phyloP scores from a whole-genome alignment of 2,797 vertebrate genomes.

The Lacerta agilis region DNA sequence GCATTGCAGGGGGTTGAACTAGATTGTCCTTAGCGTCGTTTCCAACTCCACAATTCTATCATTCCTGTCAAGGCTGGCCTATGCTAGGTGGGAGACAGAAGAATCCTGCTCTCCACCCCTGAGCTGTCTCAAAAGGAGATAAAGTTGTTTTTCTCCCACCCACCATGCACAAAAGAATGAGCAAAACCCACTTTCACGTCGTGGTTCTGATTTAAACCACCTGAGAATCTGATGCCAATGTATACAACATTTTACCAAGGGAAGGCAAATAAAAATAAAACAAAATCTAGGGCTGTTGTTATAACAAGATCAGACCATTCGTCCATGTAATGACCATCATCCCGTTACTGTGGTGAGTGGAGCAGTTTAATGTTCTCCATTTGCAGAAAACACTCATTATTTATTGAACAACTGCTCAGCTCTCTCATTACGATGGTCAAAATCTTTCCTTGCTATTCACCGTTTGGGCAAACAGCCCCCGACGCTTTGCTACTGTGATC shows the following conservation, averaged over 20 bases:
- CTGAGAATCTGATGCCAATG: not conserved
- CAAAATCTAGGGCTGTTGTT: not conserved
- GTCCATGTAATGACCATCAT: conserved; percentile 30
- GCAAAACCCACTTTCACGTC: not conserved
- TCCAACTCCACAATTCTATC: too few relatives aligned
- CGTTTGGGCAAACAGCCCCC: not conserved
- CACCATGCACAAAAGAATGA: not conserved
- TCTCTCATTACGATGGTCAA: conserved; percentile 26
- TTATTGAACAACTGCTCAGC: conserved; percentile 16
- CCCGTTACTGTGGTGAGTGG: not conserved
- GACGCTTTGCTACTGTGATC: not conserved
- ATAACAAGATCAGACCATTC: not conserved
- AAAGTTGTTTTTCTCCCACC: not conserved
- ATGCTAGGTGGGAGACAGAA: not conserved
- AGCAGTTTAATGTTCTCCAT: conserved; percentile 5
- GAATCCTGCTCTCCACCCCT: not conserved
- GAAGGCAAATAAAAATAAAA: conserved; percentile 1
- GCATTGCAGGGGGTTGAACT: too few relatives aligned
- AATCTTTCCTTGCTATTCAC: conserved; percentile 13
- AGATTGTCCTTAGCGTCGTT: too few relatives aligned
- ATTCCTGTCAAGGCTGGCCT: too few relatives aligned
- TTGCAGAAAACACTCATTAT: conserved; percentile 16
- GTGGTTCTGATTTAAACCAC: not conserved
- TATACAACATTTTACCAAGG: conserved; percentile 24
- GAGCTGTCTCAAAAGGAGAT: not conserved